Evolutionary conservation across 2,797 vertebrate species (phyloP), one percentile per base, ranked within the genome.

Genomic region (Knipowitschia caucasica): DNA sequence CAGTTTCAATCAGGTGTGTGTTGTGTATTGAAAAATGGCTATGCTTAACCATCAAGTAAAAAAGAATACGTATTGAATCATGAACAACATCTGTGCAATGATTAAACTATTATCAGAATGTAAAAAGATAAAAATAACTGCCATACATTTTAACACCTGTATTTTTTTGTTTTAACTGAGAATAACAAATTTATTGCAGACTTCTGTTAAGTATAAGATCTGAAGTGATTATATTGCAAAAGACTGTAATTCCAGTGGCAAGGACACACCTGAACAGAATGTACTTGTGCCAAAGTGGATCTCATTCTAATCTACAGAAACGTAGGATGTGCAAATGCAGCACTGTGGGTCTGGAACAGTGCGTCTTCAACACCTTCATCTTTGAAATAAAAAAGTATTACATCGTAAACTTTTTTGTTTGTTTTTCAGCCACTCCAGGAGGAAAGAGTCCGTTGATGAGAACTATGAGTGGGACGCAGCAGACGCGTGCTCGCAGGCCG

Each of bases 401-500:
- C 34, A 18, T 5, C 1, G 3, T 21, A 6, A n/a, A n/a, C n/a
- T n/a, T n/a, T 11, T 34, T 11, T 3, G 7, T 65, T 26, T 46
- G 64, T 44, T 62, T 46, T 80, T 59, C 33, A 36, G 31, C 49
- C 59, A 74, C 45, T 8, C 7, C 70, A 93, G 93, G 74, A 94
- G 94, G 62, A 93, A 93, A 77, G 90, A 86, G 0, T 97, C 94
- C 0, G 94, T 96, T 56, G 94, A 96, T 30, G 94, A 96, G 80
- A 95, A 91, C 73, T 97, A 97, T 3, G 95, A 98, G 72, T 98
- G 95, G 96, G 95, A 98, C 26, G 84, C 92, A n/a, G 70, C 57
- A 14, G 92, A 95, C 21, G 81, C 91, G 11, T 78, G 85, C 14
- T 81, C 90, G 45, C 91, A 91, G 53, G 73, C 91, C 0, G 89